Percentiles rank a stretch among this genome's conserved stretches.
Conservation (phyloP, 2,888 invertebrate genomes). For the Cremastobaeus sp. region DNA sequence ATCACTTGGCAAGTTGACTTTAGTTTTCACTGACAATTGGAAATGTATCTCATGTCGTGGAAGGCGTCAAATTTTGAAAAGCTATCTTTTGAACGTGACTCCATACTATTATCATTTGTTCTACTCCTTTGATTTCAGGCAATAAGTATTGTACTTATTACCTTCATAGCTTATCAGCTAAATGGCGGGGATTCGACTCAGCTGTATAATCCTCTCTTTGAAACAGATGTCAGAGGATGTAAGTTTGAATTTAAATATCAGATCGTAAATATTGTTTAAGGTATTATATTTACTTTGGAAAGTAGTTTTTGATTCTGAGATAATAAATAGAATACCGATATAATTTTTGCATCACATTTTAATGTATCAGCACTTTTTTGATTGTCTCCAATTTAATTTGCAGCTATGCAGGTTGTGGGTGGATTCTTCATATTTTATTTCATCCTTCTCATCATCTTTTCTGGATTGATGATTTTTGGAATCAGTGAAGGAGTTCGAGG, state of each 20-base stretch:
- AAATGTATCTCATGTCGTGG: too few species aligned
- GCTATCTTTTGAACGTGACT: too few species aligned
- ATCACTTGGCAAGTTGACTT: too few species aligned
- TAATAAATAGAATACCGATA: too few species aligned
- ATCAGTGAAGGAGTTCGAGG: constrained; percentile 86
- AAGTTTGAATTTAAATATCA: constrained; percentile 72
- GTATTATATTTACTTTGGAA: constrained; percentile 6
- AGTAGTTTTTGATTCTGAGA: too few species aligned
- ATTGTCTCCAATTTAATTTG: background rate
- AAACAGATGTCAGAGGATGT: constrained; percentile 89
- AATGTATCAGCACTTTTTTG: too few species aligned
- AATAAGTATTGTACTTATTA: constrained; percentile 86
- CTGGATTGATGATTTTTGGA: constrained; percentile 83
- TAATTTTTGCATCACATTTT: too few species aligned
- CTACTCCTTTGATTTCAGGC: constrained; percentile 78
- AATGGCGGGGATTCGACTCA: constrained; percentile 93
- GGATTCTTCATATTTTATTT: constrained; percentile 82
- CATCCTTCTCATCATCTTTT: constrained; percentile 80
- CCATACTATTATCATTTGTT: background rate
- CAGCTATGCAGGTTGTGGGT: constrained; percentile 88
- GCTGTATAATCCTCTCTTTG: constrained; percentile 92
- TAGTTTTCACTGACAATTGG: too few species aligned
- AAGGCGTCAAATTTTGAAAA: too few species aligned
- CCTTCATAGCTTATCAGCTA: constrained; percentile 87
- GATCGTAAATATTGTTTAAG: too few species aligned